phyloP scores from a whole-genome alignment of 2,797 vertebrate genomes.

The Gouania willdenowi region DNA sequence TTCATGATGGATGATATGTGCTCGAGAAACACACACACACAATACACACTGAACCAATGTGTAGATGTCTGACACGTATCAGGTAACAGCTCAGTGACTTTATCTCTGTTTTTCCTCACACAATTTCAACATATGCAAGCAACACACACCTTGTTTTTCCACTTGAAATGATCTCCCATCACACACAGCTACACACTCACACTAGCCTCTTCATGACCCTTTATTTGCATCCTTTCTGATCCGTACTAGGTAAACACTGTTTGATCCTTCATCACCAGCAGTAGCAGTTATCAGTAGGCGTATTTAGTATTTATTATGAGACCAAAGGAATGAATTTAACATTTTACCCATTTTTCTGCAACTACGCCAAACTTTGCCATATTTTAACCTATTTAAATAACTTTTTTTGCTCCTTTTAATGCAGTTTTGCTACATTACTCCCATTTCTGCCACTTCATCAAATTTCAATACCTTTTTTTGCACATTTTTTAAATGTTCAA shows the following conservation, averaged over 20 bases:
- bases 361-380: too few species aligned
- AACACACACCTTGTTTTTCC: slow-evolving; percentile 1
- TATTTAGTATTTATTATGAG: too few species aligned
- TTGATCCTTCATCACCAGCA: slow-evolving; percentile 33
- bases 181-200: not conserved
- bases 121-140: slow-evolving; percentile 4
- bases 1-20: slow-evolving; percentile 65
- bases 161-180: too few species aligned
- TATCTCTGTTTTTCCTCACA: slow-evolving; percentile 3
- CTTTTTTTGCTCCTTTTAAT: too few species aligned
- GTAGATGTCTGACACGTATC: slow-evolving; percentile 41
- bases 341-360: too few species aligned
- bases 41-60: slow-evolving; percentile 7
- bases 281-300: slow-evolving; percentile 43
- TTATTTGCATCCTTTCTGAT: slow-evolving; percentile 7
- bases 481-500: too few species aligned
- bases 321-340: too few species aligned
- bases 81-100: slow-evolving; percentile 22
- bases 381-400: too few species aligned
- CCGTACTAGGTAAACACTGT: slow-evolving; percentile 18
- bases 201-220: slow-evolving; percentile 20
- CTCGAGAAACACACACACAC: slow-evolving; percentile 18
- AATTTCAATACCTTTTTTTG: too few species aligned
- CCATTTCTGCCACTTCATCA: too few species aligned
- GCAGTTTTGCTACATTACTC: too few species aligned